Base-by-base conservation (phyloP, 2,797 vertebrate genomes). In the Eulemur albifrons region DNA sequence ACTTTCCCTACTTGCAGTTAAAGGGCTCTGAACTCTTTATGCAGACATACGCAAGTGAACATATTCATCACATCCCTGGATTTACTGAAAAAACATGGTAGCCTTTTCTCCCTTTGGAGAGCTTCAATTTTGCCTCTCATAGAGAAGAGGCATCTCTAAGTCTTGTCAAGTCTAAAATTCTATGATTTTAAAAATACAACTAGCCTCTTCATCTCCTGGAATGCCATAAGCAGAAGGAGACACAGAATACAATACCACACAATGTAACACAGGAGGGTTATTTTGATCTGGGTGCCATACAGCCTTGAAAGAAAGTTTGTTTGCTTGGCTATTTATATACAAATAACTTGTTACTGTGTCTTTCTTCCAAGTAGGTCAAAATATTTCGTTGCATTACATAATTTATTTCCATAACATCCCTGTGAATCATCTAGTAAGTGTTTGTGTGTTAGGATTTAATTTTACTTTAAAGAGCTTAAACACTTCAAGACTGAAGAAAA, bases 361-460 rank as follows among this genome's bases (percentile, higher is more conserved):
- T 82, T 94, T 91, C 52, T 86, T 89, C 40, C 52, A 97, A 94
- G 57, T 73, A 72, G 85, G 73, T 88, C 20, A 90, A 95, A 96
- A 88, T 84, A 90, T 61, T 92, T 96, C 32, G 27, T 77, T n/a
- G 67, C 2, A 79, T 87, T 96, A 93, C 38, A 17, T 92, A 81
- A 93, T 89, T 90, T 94, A 90, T 92, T 90, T 93, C 67, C 2
- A 65, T 79, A 92, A 88, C 25, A 90, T 40, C 38, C 50, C 65
- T 89, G 52, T 84, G 87, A 87, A 95, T 88, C 75, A 92, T 81
- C 52, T 65, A 93, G 73, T 43, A 75, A 45, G 75, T 87, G 30
- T 80, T 75, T 86, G 21, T 48, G 61, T 20, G 77, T 73, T 88
- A 63, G 27, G 48, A 88, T 83, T 88, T 90, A 72, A 93, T 85